Percentiles rank a stretch among this genome's conserved stretches.
Conservation (phyloP, 2,888 invertebrate species). For the Hoplodrina ambigua region DNA sequence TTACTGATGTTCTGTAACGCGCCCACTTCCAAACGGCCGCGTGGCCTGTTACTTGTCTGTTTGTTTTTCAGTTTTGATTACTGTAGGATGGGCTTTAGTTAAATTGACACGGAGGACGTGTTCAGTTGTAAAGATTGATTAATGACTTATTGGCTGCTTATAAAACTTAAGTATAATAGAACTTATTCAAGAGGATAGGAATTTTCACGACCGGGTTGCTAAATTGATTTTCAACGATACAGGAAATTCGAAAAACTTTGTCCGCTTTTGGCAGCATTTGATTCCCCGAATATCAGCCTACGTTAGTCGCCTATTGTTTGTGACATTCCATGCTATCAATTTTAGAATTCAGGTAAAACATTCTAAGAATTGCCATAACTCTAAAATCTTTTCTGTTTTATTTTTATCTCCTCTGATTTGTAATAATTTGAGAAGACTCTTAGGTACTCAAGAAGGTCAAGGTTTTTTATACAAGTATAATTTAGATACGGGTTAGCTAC, state of each 20-base stretch:
- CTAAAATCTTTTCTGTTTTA: conserved; percentile 44
- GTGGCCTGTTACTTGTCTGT: conserved; percentile 27
- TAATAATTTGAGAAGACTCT: conserved; percentile 34
- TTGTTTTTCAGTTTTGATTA: conserved; percentile 36
- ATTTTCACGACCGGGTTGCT: neutral
- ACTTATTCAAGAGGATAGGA: neutral
- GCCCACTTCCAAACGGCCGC: conserved; percentile 37
- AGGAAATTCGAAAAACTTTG: conserved; percentile 13
- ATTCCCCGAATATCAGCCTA: conserved; percentile 47
- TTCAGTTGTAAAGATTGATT: conserved; percentile 17
- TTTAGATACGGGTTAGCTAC: conserved; percentile 50
- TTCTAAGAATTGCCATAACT: conserved; percentile 43
- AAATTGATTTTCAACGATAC: neutral
- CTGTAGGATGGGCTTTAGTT: conserved; percentile 9
- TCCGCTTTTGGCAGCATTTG: conserved; percentile 10
- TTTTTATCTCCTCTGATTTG: conserved; percentile 43
- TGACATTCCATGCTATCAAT: conserved; percentile 43
- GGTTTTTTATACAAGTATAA: conserved; percentile 44
- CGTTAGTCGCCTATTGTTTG: conserved; percentile 40
- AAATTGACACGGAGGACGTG: neutral
- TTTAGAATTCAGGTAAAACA: conserved; percentile 58
- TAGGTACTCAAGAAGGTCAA: conserved; percentile 32
- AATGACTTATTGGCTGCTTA: neutral
- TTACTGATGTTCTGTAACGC: conserved; percentile 56
- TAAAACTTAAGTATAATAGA: neutral